phyloP scores from a whole-genome alignment of 2,797 vertebrate species.

The Epinephelus coioides region DNA sequence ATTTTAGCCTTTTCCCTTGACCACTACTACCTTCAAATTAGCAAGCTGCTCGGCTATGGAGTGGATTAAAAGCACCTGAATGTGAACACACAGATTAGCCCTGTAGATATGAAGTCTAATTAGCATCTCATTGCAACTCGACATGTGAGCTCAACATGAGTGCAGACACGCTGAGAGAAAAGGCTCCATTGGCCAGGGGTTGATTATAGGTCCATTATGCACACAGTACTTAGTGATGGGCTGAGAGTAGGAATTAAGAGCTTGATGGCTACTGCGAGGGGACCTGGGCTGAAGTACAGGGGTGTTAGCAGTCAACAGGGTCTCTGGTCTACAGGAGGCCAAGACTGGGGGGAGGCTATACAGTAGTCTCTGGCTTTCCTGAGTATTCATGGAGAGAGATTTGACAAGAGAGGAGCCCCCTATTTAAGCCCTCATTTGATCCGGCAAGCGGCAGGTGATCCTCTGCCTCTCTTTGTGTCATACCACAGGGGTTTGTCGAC shows the following conservation, averaged over 20 bases:
- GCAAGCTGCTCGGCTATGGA: slow-evolving; percentile 62
- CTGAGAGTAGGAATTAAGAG: slow-evolving; percentile 84
- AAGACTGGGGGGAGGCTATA: slow-evolving; percentile 69
- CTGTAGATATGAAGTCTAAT: slow-evolving; percentile 82
- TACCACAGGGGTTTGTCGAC: slow-evolving; percentile 77
- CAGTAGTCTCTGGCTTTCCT: slow-evolving; percentile 76
- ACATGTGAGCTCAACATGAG: slow-evolving; percentile 81
- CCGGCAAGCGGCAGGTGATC: slow-evolving; percentile 83
- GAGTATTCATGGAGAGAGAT: slow-evolving; percentile 85
- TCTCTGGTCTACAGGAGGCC: slow-evolving; percentile 77
- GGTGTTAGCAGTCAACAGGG: slow-evolving; percentile 78
- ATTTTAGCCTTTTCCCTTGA: slow-evolving; percentile 48
- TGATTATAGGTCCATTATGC: slow-evolving; percentile 85
- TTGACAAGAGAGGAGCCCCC: slow-evolving; percentile 81
- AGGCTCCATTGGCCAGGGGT: slow-evolving; percentile 78
- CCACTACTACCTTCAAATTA: slow-evolving; percentile 74
- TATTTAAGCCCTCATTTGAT: slow-evolving; percentile 85
- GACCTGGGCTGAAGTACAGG: slow-evolving; percentile 74
- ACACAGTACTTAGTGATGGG: slow-evolving; percentile 80
- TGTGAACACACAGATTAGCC: slow-evolving; percentile 82
- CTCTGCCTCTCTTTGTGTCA: slow-evolving; percentile 81
- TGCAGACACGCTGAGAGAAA: slow-evolving; percentile 81
- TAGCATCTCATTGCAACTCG: slow-evolving; percentile 84
- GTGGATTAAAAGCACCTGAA: slow-evolving; percentile 85
- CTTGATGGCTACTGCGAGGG: slow-evolving; percentile 81